Evolutionary conservation across 2,888 invertebrate genomes (phyloP).

Genomic region (Hydroisotoma schaefferi): DNA sequence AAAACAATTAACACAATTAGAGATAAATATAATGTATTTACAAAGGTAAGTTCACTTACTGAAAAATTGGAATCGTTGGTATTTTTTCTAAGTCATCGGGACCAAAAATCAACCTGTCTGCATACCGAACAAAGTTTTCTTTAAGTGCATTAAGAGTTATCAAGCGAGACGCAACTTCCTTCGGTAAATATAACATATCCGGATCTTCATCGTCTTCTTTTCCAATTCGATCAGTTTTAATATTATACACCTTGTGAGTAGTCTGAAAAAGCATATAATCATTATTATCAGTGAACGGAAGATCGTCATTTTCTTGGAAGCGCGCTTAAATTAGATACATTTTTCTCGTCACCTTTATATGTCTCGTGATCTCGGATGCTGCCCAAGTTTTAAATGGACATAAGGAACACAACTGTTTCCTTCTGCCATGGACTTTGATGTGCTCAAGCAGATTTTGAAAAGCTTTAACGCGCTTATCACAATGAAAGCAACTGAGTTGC

Average conservation of each 20-base stretch:
- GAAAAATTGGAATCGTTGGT: conserved; percentile 64
- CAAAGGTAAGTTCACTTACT: conserved; percentile 52
- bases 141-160: conserved; percentile 19
- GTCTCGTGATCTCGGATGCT: conserved; percentile 40
- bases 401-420: conserved; percentile 60
- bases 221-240: conserved; percentile 44
- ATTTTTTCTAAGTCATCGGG: conserved; percentile 64
- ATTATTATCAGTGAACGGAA: background rate
- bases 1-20: conserved; percentile 14
- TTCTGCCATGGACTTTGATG: conserved; percentile 60
- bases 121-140: conserved; percentile 31
- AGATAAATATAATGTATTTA: background rate
- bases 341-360: conserved; percentile 37
- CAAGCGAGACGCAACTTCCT: conserved; percentile 38
- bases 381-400: conserved; percentile 55
- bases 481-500: conserved; percentile 57
- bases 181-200: conserved; percentile 44
- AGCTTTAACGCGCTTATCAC: conserved; percentile 55
- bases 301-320: background rate
- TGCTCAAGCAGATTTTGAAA: conserved; percentile 57
- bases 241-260: conserved; percentile 48
- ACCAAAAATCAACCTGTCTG: conserved; percentile 51
- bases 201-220: conserved; percentile 41
- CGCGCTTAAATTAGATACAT: background rate
- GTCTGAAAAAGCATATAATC: conserved; percentile 23